Evolutionary conservation across 2,113 vertebrate genomes (phyloP).

Genomic region (human): GRCh38 chr2:173389001-173389500

Average conservation of each 20-base stretch:
- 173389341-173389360: slow-evolving; percentile 60
- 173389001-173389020: neutral
- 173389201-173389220: neutral
- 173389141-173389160: slow-evolving; percentile 64
- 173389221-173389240: neutral
- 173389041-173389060: neutral
- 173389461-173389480: slow-evolving; percentile 77
- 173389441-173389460: slow-evolving; percentile 76
- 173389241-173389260: slow-evolving; percentile 9
- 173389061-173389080: neutral
- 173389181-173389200: slow-evolving; percentile 40
- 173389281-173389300: slow-evolving; percentile 71
- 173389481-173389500: slow-evolving; percentile 75
- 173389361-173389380: slow-evolving; percentile 68
- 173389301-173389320: slow-evolving; percentile 72
- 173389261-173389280: slow-evolving; percentile 68
- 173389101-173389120: neutral
- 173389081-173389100: neutral
- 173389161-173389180: slow-evolving; percentile 70
- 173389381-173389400: slow-evolving; percentile 57
- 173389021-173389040: neutral
- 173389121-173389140: slow-evolving; percentile 62
- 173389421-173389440: slow-evolving; percentile 61
- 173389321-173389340: slow-evolving; percentile 64
- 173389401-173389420: slow-evolving; percentile 66